These are phyloP conservation scores for Cynaeus angustus DNA, from an alignment of 2,888 invertebrate species.

Conservation along the genomic window DNA sequence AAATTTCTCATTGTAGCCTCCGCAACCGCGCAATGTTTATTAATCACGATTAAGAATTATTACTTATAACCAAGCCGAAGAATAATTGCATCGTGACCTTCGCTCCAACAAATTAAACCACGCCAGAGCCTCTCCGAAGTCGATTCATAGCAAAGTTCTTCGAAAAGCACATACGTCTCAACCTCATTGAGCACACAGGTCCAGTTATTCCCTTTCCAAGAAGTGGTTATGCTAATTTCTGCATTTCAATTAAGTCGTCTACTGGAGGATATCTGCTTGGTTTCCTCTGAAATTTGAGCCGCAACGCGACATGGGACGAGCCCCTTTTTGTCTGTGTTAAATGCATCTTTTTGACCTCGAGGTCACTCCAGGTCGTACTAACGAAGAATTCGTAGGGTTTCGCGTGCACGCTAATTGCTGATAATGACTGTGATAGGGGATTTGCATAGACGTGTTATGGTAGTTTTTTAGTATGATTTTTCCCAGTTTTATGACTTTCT, in stretches of 20 bases:
- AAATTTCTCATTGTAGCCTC: neutral
- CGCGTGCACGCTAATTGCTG: too few species aligned
- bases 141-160: conserved; percentile 3
- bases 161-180: neutral
- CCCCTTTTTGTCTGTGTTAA: too few species aligned
- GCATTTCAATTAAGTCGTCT: conserved; percentile 38
- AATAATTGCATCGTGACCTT: conserved; percentile 12
- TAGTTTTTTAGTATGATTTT: too few species aligned
- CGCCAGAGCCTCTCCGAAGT: neutral
- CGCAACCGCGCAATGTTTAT: conserved; percentile 3
- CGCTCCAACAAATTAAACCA: conserved; percentile 11
- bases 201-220: conserved; percentile 31
- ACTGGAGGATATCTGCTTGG: conserved; percentile 24
- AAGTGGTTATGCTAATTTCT: conserved; percentile 40
- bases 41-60: conserved; percentile 9
- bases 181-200: conserved; percentile 20
- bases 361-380: too few species aligned
- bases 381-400: too few species aligned
- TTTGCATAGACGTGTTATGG: too few species aligned
- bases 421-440: too few species aligned
- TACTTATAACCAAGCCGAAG: neutral
- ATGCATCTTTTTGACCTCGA: too few species aligned
- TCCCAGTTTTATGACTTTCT: too few species aligned
- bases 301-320: neutral
- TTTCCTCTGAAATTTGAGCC: neutral